Evolutionary conservation across 2,113 vertebrate genomes (phyloP).

Genomic region (Syngnathus typhle): DNA sequence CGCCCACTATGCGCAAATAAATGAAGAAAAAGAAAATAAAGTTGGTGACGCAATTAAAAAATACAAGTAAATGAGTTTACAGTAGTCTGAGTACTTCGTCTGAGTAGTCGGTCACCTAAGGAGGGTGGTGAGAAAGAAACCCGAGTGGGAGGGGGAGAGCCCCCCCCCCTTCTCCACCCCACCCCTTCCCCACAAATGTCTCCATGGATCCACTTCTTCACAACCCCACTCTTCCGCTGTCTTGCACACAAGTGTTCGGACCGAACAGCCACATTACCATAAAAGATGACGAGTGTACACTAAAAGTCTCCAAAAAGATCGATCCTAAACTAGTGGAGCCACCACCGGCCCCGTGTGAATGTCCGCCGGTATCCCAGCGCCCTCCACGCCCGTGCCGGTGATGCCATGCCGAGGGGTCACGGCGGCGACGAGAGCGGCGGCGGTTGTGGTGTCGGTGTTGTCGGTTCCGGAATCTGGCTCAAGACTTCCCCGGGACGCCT

Average conservation of each 20-base stretch:
- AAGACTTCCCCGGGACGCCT: constrained; percentile 67
- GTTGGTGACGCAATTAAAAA: no score
- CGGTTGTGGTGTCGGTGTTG: neutral
- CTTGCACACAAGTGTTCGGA: constrained; percentile 55
- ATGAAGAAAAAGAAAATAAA: no score
- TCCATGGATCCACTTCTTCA: constrained; percentile 67
- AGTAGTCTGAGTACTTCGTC: no score
- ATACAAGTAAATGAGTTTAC: no score
- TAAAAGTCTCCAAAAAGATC: neutral
- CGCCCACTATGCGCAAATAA: no score
- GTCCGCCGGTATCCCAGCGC: constrained; percentile 48
- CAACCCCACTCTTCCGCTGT: constrained; percentile 58
- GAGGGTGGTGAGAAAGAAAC: constrained; percentile 8
- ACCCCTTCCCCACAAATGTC: constrained; percentile 34
- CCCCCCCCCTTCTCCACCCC: neutral
- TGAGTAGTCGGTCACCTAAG: neutral
- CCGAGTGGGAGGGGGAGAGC: constrained; percentile 47
- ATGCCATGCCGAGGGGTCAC: constrained; percentile 91
- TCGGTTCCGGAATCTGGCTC: constrained; percentile 81
- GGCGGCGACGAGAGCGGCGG: constrained; percentile 80
- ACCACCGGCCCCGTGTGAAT: constrained; percentile 53
- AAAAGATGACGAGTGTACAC: constrained; percentile 9
- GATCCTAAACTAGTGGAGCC: neutral
- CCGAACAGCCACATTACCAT: constrained; percentile 15
- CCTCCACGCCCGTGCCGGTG: constrained; percentile 72